Base-by-base conservation (phyloP, 2,888 invertebrate species). In the Agrochola litura region DNA sequence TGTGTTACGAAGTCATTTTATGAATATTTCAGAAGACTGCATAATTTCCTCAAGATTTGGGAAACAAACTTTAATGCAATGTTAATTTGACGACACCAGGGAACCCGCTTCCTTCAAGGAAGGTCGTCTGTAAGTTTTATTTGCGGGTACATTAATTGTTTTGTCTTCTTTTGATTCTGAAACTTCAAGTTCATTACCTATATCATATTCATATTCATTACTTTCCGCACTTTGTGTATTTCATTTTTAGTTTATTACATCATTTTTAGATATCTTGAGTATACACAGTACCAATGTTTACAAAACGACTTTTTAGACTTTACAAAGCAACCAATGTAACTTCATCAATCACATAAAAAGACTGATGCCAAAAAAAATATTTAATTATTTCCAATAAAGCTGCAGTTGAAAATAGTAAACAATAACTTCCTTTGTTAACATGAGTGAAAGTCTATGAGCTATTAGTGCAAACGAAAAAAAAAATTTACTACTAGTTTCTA, bases 21-120 rank as follows among this genome's bases (percentile, higher is more conserved):
- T 89, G 88, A 89, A 89, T 89, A 88, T 89, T 89, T 85, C 76
- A 85, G 75, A 60, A 68, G 71, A 63, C 72, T 85, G 85, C 84
- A 84, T 89, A 89, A 89, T 88, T 81, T 82, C 25, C 25, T 22
- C 69, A 81, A 86, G 86, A 85, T 86, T 88, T 81, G 49, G 71
- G 74, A 75, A 79, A 80, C 84, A 77, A 82, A 87, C 74, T 86
- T 87, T 87, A 83, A 87, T 87, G 81, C 78, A 82, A 82, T 84
- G 81, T 81, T 87, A 84, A 83, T 83, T 83, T 86, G 86, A 69
- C 58, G 78, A 65, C 86, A 66, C 63, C 63, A 71, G 77, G 77
- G 81, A 58, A 41, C 77, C 9, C 30, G 69, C 60, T 54, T 54
- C 69, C 60, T 61, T 68, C 46, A 63, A 25, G n/a, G 56, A 16